Evolutionary conservation across 2,888 invertebrate genomes (phyloP).

Genomic region (Lycocerus yunnanus): DNA sequence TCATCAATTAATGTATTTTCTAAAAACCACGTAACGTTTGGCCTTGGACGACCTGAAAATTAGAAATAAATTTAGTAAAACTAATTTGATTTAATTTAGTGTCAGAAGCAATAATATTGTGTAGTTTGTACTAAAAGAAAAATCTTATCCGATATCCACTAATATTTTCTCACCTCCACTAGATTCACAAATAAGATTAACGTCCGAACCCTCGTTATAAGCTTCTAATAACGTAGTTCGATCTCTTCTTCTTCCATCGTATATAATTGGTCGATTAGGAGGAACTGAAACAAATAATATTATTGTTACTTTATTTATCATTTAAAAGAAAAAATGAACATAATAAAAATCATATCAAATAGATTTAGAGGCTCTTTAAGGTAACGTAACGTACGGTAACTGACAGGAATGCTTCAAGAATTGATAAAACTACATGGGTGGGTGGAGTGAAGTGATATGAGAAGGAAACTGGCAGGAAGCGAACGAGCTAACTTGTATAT

Average conservation of each 20-base stretch:
- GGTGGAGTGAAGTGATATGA: constrained; percentile 33
- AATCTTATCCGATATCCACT: constrained; percentile 18
- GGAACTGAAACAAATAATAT: constrained; percentile 67
- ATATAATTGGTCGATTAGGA: constrained; percentile 80
- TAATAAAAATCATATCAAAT: constrained; percentile 5
- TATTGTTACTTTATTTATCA: neutral
- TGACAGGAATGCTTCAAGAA: constrained; percentile 13
- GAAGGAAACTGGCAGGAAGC: constrained; percentile 38
- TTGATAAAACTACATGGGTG: constrained; percentile 15
- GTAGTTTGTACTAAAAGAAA: neutral
- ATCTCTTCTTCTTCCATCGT: constrained; percentile 77
- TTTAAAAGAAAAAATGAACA: neutral
- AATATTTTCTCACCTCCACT: constrained; percentile 69
- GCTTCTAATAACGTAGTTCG: constrained; percentile 76
- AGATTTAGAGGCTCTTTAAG: constrained; percentile 3
- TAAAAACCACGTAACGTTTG: constrained; percentile 82
- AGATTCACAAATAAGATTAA: constrained; percentile 81
- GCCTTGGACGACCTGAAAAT: constrained; percentile 72
- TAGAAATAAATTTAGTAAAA: constrained; percentile 4
- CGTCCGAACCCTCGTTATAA: constrained; percentile 85
- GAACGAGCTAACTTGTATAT: constrained; percentile 33
- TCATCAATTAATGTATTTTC: constrained; percentile 85
- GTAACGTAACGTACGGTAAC: constrained; percentile 14
- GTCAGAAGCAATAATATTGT: neutral
- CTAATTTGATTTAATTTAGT: neutral